Evolutionary conservation across 2,797 vertebrate genomes (phyloP).

Genomic region (Psittacula echo): DNA sequence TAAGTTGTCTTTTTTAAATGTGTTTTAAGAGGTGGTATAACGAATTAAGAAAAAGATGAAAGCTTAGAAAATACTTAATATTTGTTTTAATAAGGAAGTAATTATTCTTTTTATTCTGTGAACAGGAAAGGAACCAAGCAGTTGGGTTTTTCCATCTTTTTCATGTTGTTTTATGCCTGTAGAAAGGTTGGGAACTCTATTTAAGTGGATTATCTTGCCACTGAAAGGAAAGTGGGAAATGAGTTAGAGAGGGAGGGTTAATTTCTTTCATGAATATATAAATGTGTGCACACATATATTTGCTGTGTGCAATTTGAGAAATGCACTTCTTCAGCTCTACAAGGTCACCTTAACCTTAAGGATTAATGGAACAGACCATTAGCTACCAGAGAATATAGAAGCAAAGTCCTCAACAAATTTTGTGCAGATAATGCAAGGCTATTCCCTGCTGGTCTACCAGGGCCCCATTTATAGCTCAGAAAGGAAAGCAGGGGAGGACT

Average conservation of each 20-base stretch:
- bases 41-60: conserved; percentile 65
- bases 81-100: conserved; percentile 72
- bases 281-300: conserved; percentile 31
- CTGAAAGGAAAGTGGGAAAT: conserved; percentile 55
- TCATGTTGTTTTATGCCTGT: conserved; percentile 60
- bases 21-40: conserved; percentile 56
- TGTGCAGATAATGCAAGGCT: not conserved
- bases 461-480: not conserved
- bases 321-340: conserved; percentile 51
- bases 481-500: not conserved
- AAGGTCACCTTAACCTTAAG: conserved; percentile 46
- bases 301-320: conserved; percentile 38
- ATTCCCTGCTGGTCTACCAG: not conserved
- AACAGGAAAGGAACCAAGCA: conserved; percentile 36
- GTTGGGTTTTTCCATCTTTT: conserved; percentile 40
- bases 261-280: conserved; percentile 29
- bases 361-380: conserved; percentile 56
- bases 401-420: conserved; percentile 12
- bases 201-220: conserved; percentile 64
- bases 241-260: conserved; percentile 60
- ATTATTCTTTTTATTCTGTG: conserved; percentile 51
- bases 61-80: conserved; percentile 69
- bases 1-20: conserved; percentile 22
- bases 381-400: conserved; percentile 5
- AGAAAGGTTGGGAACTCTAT: conserved; percentile 62